These are phyloP conservation scores for Microtus ochrogaster DNA, from an alignment of 2,113 vertebrate genomes.

Conservation along the genomic window DNA sequence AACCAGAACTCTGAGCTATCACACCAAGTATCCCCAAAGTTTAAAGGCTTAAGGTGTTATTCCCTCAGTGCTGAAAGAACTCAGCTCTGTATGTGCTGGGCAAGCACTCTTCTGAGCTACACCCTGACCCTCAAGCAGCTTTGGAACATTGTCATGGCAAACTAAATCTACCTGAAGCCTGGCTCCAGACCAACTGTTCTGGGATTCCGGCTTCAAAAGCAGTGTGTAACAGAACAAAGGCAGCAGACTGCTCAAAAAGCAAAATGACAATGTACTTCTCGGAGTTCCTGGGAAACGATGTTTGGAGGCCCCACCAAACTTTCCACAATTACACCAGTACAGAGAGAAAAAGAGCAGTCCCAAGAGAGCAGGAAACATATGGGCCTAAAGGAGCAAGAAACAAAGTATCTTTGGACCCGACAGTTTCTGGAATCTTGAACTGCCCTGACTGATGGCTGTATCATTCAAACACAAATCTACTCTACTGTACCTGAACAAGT, in stretches of 20 bases:
- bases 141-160: neutral
- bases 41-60: neutral
- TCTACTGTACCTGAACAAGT: neutral
- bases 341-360: neutral
- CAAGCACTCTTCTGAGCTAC: neutral
- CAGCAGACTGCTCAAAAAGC: neutral
- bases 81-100: neutral
- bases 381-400: neutral
- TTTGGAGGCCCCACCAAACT: neutral
- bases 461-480: neutral
- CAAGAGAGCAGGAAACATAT: neutral
- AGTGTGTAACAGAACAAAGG: neutral
- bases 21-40: conserved; percentile 6
- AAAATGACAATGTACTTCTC: neutral
- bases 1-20: conserved; percentile 20
- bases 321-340: neutral
- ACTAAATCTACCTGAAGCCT: neutral
- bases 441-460: neutral
- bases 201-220: conserved; percentile 15
- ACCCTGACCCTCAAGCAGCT: neutral
- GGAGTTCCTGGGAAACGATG: neutral
- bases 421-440: neutral
- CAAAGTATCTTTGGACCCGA: neutral
- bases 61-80: neutral
- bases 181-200: neutral